Evolutionary conservation across 2,797 vertebrate genomes (phyloP), one percentile per base, ranked within the genome.

Genomic region (Lutjanus argentimaculatus): DNA sequence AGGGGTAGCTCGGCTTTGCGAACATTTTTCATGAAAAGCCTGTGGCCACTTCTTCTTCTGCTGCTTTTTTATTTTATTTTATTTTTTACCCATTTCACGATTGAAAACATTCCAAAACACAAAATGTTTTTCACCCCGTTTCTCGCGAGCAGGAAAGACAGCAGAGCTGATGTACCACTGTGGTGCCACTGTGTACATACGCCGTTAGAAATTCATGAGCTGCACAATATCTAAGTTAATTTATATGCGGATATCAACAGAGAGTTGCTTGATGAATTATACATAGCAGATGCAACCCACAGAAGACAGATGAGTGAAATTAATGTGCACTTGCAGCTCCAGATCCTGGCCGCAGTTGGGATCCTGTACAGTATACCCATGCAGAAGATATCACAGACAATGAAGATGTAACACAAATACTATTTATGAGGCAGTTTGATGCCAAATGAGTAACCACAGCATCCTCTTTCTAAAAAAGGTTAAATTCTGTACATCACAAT

Each of bases 181-280:
- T 67, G 81, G 58, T 67, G 75, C 88, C 80, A 74, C 86, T 82
- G 85, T 87, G 87, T 86, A 85, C 89, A 87, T 82, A 74, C 43
- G 10, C 61, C 8, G 61, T 88, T 85, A 85, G 79, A 93, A 90
- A 92, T 94, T 91, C 90, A 93, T 90, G 90, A 93, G 90, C 86
- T 63, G 86, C 87, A 90, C 88, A 88, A 92, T 89, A 92, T 89
- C 86, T 25, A 79, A 92, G 84, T 92, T 92, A 78, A 93, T 93
- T 93, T 88, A 92, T 89, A 92, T 90, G 91, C 87, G 56, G 87
- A 88, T 89, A 93, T 91, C 89, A 91, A 90, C 90, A 79, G 83
- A 88, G 86, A 86, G 84, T 88, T 81, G 77, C 89, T 82, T 90
- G 86, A 94, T 94, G 89, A 95, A 94, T 95, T 93, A 93, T 90